phyloP scores from a whole-genome alignment of 2,888 invertebrate genomes.

The Tenthredo notha region DNA sequence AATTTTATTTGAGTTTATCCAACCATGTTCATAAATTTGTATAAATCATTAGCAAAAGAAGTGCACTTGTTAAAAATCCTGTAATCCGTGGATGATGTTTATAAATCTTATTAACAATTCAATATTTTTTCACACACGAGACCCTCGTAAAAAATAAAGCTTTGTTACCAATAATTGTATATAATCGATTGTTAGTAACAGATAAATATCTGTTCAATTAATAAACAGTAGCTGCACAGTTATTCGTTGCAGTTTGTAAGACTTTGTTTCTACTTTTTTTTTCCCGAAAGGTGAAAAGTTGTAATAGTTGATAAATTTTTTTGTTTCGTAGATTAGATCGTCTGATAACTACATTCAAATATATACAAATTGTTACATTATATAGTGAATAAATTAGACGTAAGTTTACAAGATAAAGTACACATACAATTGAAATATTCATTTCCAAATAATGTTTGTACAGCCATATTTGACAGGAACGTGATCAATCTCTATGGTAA shows the following conservation, averaged over 20 bases:
- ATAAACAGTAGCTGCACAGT: background rate
- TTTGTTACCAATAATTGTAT: background rate
- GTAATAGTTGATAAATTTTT: background rate
- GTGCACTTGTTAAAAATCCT: conserved; percentile 35
- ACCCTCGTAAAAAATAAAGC: background rate
- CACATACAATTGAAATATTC: background rate
- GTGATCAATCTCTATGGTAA: conserved; percentile 23
- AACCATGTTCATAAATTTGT: background rate
- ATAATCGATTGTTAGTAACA: background rate
- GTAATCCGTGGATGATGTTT: background rate
- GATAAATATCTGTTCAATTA: background rate
- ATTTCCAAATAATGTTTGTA: background rate
- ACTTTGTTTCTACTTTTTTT: background rate
- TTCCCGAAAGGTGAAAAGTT: background rate
- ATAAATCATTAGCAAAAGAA: conserved; percentile 19
- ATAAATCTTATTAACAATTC: background rate
- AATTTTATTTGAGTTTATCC: background rate
- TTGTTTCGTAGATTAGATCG: background rate
- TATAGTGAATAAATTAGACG: conserved; percentile 8
- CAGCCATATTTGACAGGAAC: conserved; percentile 49
- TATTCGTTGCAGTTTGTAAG: background rate
- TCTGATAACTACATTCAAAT: background rate
- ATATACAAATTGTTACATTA: conserved; percentile 7
- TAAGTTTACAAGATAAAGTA: conserved; percentile 14
- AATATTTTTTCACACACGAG: background rate